phyloP scores from a whole-genome alignment of 2,797 vertebrate species.

The Cheirogaleus major region DNA sequence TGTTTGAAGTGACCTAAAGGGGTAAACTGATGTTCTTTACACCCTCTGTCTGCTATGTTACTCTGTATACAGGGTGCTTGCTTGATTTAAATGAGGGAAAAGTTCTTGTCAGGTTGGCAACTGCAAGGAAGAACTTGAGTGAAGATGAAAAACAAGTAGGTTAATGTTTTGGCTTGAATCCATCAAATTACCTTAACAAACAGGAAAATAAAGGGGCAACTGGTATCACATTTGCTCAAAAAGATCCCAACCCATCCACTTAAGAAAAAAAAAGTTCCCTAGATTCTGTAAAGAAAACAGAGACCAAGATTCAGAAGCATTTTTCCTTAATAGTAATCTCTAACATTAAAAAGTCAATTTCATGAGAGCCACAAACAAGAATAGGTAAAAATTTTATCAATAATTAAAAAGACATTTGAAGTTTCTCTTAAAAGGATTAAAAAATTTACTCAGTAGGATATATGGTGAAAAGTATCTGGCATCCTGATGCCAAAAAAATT shows the following conservation, averaged over 20 bases:
- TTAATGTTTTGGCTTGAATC: not conserved
- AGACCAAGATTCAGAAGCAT: not conserved
- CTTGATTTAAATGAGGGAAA: constrained; percentile 21
- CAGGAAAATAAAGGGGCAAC: not conserved
- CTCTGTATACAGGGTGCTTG: not conserved
- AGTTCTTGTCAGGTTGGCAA: not conserved
- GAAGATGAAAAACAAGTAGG: constrained; percentile 15
- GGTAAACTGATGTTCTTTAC: not conserved
- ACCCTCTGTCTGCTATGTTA: not conserved
- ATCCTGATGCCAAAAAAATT: not conserved
- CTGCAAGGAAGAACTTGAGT: not conserved
- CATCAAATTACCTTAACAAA: constrained; percentile 44
- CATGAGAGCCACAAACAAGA: not conserved
- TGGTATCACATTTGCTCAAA: constrained; percentile 17
- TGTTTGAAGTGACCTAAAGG: not conserved
- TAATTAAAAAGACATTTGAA: constrained; percentile 33
- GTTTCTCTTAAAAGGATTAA: constrained; percentile 1
- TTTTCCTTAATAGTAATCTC: not conserved
- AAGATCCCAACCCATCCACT: not conserved
- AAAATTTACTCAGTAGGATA: not conserved
- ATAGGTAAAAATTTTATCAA: not conserved
- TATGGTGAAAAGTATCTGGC: not conserved
- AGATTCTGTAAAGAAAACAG: not conserved
- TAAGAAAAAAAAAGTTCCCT: not conserved
- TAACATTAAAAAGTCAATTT: not conserved